Evolutionary conservation across 2,113 vertebrate species (phyloP).

Genomic region (Polyodon spathula): DNA sequence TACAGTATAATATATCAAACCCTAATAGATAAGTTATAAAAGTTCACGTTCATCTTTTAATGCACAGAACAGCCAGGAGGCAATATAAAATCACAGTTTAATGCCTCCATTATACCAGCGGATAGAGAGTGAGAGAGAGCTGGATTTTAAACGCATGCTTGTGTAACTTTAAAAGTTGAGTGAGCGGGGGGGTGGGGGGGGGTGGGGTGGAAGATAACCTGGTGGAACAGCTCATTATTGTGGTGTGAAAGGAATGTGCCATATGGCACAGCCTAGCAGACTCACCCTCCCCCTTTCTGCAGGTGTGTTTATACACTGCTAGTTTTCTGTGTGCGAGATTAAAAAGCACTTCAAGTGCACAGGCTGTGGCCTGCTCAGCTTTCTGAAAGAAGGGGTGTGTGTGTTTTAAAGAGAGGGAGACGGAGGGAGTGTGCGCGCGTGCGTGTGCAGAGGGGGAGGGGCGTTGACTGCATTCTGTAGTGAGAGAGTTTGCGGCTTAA

Average conservation of each 20-base stretch:
- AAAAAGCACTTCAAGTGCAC: neutral
- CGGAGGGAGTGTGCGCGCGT: neutral
- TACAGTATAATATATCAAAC: slow-evolving; percentile 32
- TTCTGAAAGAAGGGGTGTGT: neutral
- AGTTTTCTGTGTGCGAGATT: slow-evolving; percentile 9
- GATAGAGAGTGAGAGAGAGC: slow-evolving; percentile 23
- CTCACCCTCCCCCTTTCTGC: neutral
- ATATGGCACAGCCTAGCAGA: neutral
- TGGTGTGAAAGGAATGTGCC: slow-evolving; percentile 12
- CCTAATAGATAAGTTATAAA: slow-evolving; percentile 55
- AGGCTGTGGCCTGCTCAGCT: neutral
- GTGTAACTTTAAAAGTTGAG: slow-evolving; percentile 4
- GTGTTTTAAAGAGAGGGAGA: neutral
- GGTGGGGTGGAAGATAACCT: neutral
- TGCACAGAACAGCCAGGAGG: slow-evolving; percentile 62
- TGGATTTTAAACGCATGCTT: slow-evolving; percentile 12
- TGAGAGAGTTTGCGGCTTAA: slow-evolving; percentile 36
- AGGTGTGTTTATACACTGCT: slow-evolving; percentile 8
- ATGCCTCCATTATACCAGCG: slow-evolving; percentile 63
- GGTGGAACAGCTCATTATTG: slow-evolving; percentile 12
- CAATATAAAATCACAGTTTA: slow-evolving; percentile 63
- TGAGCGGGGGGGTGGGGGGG: neutral
- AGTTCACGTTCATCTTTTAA: slow-evolving; percentile 67
- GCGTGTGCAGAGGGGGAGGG: neutral
- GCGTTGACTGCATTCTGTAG: slow-evolving; percentile 29